Evolutionary conservation across 2,888 invertebrate species (phyloP).

Genomic region (Lottia gigantea): DNA sequence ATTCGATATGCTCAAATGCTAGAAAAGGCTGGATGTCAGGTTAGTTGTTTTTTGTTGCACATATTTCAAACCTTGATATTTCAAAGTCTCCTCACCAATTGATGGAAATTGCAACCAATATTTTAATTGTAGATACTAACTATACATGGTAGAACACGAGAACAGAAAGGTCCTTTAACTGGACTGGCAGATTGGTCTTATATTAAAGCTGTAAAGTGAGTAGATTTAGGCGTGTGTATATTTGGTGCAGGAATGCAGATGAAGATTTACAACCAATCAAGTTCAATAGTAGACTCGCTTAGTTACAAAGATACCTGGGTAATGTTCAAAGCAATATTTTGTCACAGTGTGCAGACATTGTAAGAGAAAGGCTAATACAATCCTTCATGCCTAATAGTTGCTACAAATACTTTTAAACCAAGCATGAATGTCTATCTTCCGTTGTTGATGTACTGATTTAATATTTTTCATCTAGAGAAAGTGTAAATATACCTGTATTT

Average conservation of each 20-base stretch:
- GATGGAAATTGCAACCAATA: no score
- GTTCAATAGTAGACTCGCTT: no score
- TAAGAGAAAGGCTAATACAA: no score
- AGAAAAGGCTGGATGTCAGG: conserved; percentile 87
- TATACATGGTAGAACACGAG: conserved; percentile 94
- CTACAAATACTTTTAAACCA: not conserved
- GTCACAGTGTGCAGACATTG: no score
- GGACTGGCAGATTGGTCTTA: conserved; percentile 95
- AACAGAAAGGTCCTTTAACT: conserved; percentile 95
- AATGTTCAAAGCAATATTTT: no score
- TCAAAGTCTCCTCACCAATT: no score
- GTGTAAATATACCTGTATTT: conserved; percentile 90
- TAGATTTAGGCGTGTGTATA: conserved; percentile 13
- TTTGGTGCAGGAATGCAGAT: not conserved
- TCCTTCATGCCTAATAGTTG: no score
- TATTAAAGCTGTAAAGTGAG: conserved; percentile 88
- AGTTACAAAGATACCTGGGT: no score
- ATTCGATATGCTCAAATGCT: conserved; percentile 93
- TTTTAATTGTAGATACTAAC: conserved; percentile 78
- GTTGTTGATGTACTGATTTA: not conserved
- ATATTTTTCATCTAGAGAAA: conserved; percentile 73
- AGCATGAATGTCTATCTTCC: no score
- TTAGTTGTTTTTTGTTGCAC: conserved; percentile 31
- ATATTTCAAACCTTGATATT: no score
- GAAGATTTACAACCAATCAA: no score